phyloP scores from a whole-genome alignment of 2,888 invertebrate genomes.

The Catocala fraxini region DNA sequence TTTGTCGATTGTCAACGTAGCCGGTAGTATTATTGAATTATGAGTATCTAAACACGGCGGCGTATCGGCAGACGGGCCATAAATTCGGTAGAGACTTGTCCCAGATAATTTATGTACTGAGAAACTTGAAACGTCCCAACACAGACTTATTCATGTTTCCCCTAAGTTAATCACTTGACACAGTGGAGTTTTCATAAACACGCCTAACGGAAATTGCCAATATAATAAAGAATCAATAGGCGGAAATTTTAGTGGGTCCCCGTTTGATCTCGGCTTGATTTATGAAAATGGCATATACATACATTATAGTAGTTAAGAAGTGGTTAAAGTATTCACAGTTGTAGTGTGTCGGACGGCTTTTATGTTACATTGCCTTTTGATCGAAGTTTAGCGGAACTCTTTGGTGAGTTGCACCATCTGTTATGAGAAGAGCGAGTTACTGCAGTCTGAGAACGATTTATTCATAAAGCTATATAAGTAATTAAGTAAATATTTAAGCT shows the following conservation, averaged over 20 bases:
- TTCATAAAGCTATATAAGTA: not conserved
- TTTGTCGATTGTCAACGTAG: slow-evolving; percentile 59
- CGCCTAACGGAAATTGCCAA: slow-evolving; percentile 47
- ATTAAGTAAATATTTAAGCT: no score
- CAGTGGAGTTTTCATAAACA: slow-evolving; percentile 59
- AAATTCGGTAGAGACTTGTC: slow-evolving; percentile 67
- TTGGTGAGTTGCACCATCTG: not conserved
- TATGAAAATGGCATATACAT: slow-evolving; percentile 18
- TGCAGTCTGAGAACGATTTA: not conserved
- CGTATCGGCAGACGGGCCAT: slow-evolving; percentile 57
- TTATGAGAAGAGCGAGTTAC: not conserved
- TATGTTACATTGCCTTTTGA: slow-evolving; percentile 1
- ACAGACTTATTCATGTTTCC: slow-evolving; percentile 66
- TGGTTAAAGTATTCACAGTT: slow-evolving; percentile 18
- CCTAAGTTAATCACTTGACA: slow-evolving; percentile 68
- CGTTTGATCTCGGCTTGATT: slow-evolving; percentile 33
- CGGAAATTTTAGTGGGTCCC: slow-evolving; percentile 21
- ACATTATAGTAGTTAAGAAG: slow-evolving; percentile 16
- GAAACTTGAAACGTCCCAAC: slow-evolving; percentile 56
- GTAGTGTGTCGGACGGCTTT: slow-evolving; percentile 5
- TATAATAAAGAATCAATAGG: slow-evolving; percentile 46
- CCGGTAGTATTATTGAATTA: slow-evolving; percentile 61
- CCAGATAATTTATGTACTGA: slow-evolving; percentile 68
- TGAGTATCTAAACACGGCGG: slow-evolving; percentile 58
- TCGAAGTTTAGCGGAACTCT: slow-evolving; percentile 1